Evolutionary conservation across 1,140 invertebrate genomes (phyloP).

Genomic region (Drosophila sturtevanti): DNA sequence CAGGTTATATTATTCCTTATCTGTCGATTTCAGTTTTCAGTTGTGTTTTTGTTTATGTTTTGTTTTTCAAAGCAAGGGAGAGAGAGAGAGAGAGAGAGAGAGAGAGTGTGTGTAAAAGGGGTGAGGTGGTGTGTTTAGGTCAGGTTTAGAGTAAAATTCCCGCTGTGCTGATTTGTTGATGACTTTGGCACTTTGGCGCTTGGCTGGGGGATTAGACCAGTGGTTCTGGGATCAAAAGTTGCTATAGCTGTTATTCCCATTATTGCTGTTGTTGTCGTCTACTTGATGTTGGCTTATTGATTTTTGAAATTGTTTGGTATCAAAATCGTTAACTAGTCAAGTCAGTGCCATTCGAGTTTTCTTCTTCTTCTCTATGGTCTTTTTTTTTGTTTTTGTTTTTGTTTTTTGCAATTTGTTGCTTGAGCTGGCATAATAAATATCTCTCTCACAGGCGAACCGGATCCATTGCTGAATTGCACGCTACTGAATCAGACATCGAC

Average conservation of each 20-base stretch:
- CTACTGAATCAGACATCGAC: conserved; percentile 90
- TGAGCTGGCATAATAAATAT: conserved; percentile 54
- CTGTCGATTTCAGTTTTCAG: conserved; percentile 3
- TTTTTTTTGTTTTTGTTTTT: too few relatives aligned
- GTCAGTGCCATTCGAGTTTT: too few relatives aligned
- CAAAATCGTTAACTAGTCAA: conserved; percentile 13
- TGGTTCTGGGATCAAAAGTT: neutral
- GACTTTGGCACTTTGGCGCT: conserved; percentile 69
- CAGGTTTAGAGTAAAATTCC: conserved; percentile 15
- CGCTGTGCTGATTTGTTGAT: conserved; percentile 66
- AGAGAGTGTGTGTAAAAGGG: neutral
- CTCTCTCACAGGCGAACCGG: conserved; percentile 87
- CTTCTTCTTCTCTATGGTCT: too few relatives aligned
- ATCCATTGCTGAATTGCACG: conserved; percentile 90
- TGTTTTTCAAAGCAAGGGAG: neutral
- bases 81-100: neutral
- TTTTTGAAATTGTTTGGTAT: conserved; percentile 30
- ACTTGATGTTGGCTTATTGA: conserved; percentile 57
- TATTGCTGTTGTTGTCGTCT: conserved; percentile 23
- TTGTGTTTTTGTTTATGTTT: conserved; percentile 5
- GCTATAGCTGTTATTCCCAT: neutral
- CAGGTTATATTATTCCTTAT: neutral
- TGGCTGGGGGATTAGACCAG: conserved; percentile 32
- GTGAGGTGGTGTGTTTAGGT: neutral
- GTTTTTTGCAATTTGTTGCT: conserved; percentile 58